Conservation (phyloP, 2,888 invertebrate genomes). For the Papilio protenor region DNA sequence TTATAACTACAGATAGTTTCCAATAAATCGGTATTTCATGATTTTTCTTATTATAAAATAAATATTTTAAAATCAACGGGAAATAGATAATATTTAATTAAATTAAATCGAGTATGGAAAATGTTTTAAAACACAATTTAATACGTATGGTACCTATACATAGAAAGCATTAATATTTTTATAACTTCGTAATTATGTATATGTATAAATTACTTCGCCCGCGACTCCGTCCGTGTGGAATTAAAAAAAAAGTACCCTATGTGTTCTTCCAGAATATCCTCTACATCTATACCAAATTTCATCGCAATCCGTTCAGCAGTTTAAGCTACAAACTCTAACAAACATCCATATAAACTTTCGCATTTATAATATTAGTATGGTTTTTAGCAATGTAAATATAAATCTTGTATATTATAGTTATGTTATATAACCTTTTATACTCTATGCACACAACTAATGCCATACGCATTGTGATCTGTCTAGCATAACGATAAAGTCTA, state of each 20-base stretch:
- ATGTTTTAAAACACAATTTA: not conserved
- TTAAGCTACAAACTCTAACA: not conserved
- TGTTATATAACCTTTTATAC: not conserved
- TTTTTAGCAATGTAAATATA: not conserved
- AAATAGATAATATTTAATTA: not conserved
- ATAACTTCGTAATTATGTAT: not conserved
- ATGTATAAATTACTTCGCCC: not conserved
- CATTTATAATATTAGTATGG: not conserved
- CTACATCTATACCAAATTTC: not conserved
- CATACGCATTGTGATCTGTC: not conserved
- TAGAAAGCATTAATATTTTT: no score
- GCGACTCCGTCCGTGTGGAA: no score
- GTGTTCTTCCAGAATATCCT: not conserved
- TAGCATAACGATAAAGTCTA: slow-evolving; percentile 14
- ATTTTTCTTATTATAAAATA: not conserved
- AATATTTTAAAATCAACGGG: not conserved
- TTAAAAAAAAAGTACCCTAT: no score
- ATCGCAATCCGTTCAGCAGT: not conserved
- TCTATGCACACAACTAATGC: not conserved
- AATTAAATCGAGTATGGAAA: not conserved
- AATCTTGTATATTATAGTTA: not conserved
- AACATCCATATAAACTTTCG: not conserved
- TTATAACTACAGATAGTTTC: not conserved
- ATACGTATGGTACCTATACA: not conserved
- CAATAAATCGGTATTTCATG: not conserved